Evolutionary conservation across 2,888 invertebrate species (phyloP).

Genomic region (Furcula furcula): DNA sequence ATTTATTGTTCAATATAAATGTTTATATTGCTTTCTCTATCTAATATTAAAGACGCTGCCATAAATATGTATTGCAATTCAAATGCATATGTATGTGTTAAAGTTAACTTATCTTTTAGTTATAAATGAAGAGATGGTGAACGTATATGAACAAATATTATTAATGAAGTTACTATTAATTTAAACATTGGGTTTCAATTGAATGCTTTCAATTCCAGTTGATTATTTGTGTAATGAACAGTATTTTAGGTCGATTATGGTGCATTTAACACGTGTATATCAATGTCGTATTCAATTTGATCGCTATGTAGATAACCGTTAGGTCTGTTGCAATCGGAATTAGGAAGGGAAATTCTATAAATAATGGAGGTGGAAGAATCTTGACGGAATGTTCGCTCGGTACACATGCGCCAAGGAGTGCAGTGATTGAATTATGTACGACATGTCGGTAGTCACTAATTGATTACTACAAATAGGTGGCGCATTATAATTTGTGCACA

Average conservation of each 20-base stretch:
- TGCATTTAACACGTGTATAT: conserved; percentile 53
- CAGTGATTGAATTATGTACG: conserved; percentile 60
- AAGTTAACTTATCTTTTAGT: neutral
- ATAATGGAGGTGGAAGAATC: neutral
- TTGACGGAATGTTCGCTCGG: conserved; percentile 12
- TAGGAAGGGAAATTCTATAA: conserved; percentile 9
- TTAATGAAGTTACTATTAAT: conserved; percentile 26
- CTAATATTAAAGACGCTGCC: neutral
- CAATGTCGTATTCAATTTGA: conserved; percentile 56
- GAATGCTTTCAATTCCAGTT: conserved; percentile 34
- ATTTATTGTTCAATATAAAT: conserved; percentile 15
- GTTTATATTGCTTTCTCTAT: conserved; percentile 5
- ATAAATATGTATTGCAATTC: neutral
- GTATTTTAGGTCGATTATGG: conserved; percentile 37
- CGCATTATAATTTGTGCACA: conserved; percentile 41
- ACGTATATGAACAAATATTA: conserved; percentile 14
- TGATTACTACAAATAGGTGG: conserved; percentile 55
- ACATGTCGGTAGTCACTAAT: conserved; percentile 63
- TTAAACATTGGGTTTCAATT: conserved; percentile 39
- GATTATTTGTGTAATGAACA: conserved; percentile 51
- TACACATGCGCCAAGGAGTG: conserved; percentile 21
- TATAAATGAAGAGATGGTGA: conserved; percentile 9
- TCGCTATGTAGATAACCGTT: conserved; percentile 51
- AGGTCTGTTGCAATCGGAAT: conserved; percentile 34
- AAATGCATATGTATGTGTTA: neutral